Percentiles rank a stretch among this genome's conserved stretches.
Evolutionary conservation across 2,113 vertebrate genomes (phyloP).

Genomic region (Clarias gariepinus): DNA sequence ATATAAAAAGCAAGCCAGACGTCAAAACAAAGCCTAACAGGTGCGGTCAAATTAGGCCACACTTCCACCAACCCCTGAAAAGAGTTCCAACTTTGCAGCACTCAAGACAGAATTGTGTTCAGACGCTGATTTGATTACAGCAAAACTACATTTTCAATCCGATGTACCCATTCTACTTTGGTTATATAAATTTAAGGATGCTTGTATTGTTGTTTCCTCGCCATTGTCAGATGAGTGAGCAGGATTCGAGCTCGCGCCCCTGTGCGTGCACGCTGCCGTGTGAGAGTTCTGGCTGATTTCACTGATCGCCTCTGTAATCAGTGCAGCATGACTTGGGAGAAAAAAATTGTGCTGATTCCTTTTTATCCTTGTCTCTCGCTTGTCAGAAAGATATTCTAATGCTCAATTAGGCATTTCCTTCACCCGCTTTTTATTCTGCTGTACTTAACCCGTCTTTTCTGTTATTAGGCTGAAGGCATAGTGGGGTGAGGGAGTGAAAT

Average conservation of each 20-base stretch:
- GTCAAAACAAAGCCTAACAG: too few relatives aligned
- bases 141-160: not conserved
- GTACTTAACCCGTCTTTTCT: conserved; percentile 36
- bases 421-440: conserved; percentile 51
- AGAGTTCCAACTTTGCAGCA: too few relatives aligned
- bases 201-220: not conserved
- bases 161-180: not conserved
- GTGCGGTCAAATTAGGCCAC: too few relatives aligned
- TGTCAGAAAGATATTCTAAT: conserved; percentile 55
- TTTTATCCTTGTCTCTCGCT: conserved; percentile 53
- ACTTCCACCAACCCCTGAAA: too few relatives aligned
- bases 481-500: not conserved
- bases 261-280: not conserved
- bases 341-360: conserved; percentile 27
- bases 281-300: conserved; percentile 3
- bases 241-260: not conserved
- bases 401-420: conserved; percentile 58
- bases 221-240: not conserved
- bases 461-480: not conserved
- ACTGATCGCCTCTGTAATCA: conserved; percentile 40
- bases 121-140: not conserved
- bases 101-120: not conserved
- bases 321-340: conserved; percentile 44
- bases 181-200: not conserved
- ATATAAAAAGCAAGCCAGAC: too few relatives aligned